These are phyloP conservation scores for Bungarus multicinctus DNA, from an alignment of 2,113 vertebrate species.

Conservation along the genomic window DNA sequence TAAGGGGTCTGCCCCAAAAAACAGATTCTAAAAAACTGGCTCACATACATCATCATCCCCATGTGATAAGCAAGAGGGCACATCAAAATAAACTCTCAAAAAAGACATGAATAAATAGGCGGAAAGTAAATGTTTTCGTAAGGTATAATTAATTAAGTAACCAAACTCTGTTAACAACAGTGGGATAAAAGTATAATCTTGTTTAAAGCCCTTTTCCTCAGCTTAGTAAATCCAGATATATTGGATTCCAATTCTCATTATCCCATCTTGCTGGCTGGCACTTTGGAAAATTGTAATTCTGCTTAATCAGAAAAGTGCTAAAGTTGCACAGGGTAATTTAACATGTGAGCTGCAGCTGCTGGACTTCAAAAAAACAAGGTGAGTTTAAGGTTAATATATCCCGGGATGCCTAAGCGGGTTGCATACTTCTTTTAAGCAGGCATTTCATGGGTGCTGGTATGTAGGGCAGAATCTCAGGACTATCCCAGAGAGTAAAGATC, in stretches of 20 bases:
- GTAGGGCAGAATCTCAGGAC: neutral
- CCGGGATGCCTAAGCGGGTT: neutral
- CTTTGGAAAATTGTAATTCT: neutral
- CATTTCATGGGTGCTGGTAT: neutral
- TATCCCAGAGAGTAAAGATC: neutral
- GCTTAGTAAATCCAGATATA: neutral
- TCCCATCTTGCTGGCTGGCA: neutral
- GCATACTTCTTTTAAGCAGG: neutral
- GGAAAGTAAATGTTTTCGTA: neutral
- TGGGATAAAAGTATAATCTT: neutral
- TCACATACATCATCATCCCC: neutral
- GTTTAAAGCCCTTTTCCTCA: neutral
- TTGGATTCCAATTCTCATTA: neutral
- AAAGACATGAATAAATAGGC: neutral
- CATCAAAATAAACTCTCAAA: neutral
- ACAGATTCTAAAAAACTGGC: neutral
- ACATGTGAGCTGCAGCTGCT: neutral
- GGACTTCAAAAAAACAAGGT: neutral
- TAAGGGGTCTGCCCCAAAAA: neutral
- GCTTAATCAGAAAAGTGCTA: no score
- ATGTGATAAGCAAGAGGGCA: neutral
- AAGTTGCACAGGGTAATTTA: neutral
- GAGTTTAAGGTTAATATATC: neutral
- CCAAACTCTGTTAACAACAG: neutral
- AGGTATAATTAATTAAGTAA: neutral